Conservation (phyloP, 2,888 invertebrate species). For the Ectropis crepuscularia region DNA sequence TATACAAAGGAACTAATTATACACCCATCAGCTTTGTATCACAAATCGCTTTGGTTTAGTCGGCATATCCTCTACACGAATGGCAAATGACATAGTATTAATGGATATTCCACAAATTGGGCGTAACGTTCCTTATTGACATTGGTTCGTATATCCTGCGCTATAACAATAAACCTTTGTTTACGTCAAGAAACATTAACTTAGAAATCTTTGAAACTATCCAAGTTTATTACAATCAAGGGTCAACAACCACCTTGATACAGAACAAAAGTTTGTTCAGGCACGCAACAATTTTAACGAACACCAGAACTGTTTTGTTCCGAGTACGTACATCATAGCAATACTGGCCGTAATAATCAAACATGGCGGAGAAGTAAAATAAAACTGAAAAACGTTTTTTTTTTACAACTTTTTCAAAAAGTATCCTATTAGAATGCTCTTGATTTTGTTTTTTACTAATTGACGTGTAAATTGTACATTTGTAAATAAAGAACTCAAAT, state of each 20-base stretch:
- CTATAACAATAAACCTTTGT: conserved; percentile 28
- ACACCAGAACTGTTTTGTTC: conserved; percentile 37
- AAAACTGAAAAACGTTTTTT: too few species aligned
- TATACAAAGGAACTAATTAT: too few species aligned
- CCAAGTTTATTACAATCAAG: conserved; percentile 46
- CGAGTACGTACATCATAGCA: too few species aligned
- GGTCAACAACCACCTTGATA: conserved; percentile 51
- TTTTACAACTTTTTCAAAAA: background rate
- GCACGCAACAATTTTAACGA: conserved; percentile 48
- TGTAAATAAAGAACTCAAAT: too few species aligned
- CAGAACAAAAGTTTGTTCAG: conserved; percentile 38
- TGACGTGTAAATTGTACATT: too few species aligned
- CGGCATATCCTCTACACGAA: background rate
- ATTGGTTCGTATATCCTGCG: conserved; percentile 5
- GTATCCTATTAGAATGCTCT: too few species aligned
- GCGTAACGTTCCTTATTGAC: conserved; percentile 3
- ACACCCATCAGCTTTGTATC: too few species aligned
- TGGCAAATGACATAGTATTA: background rate
- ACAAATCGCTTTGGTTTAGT: background rate
- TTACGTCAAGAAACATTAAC: conserved; percentile 37
- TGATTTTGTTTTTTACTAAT: too few species aligned
- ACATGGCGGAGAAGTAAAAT: too few species aligned
- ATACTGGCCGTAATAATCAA: too few species aligned
- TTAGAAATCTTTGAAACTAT: conserved; percentile 45
- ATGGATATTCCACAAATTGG: conserved; percentile 1